phyloP scores from a whole-genome alignment of 2,113 vertebrate species.

The Bubalus kerabau region DNA sequence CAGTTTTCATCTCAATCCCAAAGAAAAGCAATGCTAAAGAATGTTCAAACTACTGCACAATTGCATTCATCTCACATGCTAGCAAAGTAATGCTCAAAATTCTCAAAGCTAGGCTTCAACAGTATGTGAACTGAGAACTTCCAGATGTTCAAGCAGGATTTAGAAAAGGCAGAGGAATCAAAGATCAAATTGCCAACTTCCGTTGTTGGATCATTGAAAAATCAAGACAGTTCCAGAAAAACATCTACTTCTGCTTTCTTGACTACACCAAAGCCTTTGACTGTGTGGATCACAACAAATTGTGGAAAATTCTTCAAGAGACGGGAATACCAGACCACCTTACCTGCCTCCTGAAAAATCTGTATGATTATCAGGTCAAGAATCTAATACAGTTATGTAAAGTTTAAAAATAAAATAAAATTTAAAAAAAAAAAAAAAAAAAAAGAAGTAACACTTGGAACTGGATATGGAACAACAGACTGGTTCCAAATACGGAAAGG shows the following conservation, averaged over 20 bases:
- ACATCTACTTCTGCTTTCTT: neutral
- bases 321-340: neutral
- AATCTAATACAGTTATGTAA: too few species aligned
- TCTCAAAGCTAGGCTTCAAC: neutral
- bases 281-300: neutral
- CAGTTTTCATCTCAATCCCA: neutral
- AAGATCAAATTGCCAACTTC: neutral
- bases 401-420: too few species aligned
- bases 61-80: neutral
- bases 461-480: neutral
- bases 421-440: too few species aligned
- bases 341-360: neutral
- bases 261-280: neutral
- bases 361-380: neutral
- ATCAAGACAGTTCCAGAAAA: neutral
- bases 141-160: neutral
- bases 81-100: neutral
- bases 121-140: neutral
- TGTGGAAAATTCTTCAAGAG: neutral
- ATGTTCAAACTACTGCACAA: neutral
- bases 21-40: neutral
- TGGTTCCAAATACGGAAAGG: neutral
- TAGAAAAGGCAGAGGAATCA: neutral
- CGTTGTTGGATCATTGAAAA: neutral
- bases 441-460: neutral